Conservation (phyloP, 2,113 vertebrate genomes). For the Psophia crepitans region DNA sequence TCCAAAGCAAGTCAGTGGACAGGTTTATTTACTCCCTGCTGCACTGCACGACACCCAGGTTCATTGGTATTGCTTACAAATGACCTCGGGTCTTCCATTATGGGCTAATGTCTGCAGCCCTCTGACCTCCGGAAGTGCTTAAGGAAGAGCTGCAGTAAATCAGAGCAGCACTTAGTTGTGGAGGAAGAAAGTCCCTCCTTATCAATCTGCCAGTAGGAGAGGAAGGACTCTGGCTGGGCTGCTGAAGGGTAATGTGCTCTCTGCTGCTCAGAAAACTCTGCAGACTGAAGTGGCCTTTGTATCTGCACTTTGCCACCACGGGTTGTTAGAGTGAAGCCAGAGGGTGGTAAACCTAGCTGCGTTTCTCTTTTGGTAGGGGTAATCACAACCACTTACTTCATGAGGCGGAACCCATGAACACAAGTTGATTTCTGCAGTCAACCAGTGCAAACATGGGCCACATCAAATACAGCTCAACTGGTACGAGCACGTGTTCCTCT, state of each 20-base stretch:
- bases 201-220: constrained; percentile 37
- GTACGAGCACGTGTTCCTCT: background rate
- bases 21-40: constrained; percentile 43
- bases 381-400: background rate
- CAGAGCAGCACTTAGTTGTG: constrained; percentile 41
- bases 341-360: background rate
- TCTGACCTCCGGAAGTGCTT: constrained; percentile 80
- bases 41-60: background rate
- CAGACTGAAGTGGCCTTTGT: background rate
- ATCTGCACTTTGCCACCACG: background rate
- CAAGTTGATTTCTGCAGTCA: background rate
- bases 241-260: background rate
- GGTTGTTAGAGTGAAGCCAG: background rate
- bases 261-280: accelerated
- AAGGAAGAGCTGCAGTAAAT: constrained; percentile 72
- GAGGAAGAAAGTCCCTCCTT: constrained; percentile 29
- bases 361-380: background rate
- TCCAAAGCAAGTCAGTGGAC: background rate
- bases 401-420: background rate
- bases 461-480: background rate
- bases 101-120: constrained; percentile 63
- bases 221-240: constrained; percentile 15
- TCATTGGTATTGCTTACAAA: constrained; percentile 24
- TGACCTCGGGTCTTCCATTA: constrained; percentile 65
- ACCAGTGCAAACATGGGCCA: background rate